Base-by-base conservation (phyloP, 2,113 vertebrate species). In the Cyphomyrus plagiostoma region DNA sequence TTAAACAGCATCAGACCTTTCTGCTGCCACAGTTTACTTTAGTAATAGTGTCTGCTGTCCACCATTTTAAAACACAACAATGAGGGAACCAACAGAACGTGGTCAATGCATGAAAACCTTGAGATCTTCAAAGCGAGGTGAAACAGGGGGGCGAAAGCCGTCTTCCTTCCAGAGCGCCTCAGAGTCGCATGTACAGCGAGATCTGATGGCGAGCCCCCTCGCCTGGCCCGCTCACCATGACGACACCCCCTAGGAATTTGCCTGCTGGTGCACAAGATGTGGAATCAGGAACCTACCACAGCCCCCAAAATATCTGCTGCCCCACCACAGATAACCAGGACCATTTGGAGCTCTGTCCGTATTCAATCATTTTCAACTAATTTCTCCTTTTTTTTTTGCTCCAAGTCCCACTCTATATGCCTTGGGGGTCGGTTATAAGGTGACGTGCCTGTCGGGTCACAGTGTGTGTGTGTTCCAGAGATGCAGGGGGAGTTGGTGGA, bases 231-330 rank as follows among this genome's bases (percentile, higher is more conserved):
- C 39, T 84, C 77, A 39, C 23, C 30, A 85, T 89, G 89, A 89
- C 89, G 80, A 23, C 89, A 89, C 80, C 52, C 80, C 83, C 89
- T 46, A 62, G 89, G 89, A 89, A 89, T 89, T 62, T 45, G 50
- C 80, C 89, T 62, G 89, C 89, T 85, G 80, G 89, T 89, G 80
- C 89, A 89, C 39, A 39, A 89, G 50, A 89, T 52, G 30, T 82
- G 23, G 80, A 50, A 53, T 52, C 77, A 30, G 50, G 77, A 89
- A 89, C 80, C 80, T 58, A 89, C 89, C 89, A 58, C 89, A 85
- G 89, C n/a, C 80, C 45, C 46, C 50, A 39, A 89, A 89, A 85
- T 56, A 46, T 50, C 89, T 89, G n/a, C 50, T 30, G 39, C 58
- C n/a, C 77, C n/a, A 62, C 77, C 89, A 52, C 80, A 89, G 80